These are phyloP conservation scores for Cerceris ruficornis DNA, from an alignment of 2,888 invertebrate species.

Conservation along the genomic window DNA sequence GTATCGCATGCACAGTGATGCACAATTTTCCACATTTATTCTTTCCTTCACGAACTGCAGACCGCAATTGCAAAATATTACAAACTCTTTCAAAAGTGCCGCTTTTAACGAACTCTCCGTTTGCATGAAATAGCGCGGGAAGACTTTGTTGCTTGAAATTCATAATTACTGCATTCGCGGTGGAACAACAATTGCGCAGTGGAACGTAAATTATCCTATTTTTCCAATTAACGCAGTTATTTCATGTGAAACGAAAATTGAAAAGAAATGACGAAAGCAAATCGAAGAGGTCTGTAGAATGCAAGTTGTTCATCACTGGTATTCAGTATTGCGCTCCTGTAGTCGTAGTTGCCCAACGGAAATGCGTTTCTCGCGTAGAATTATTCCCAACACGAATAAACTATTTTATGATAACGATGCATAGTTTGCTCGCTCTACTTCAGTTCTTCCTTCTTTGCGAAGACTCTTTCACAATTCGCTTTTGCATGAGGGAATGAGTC, in stretches of 20 bases:
- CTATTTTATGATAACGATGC: not conserved
- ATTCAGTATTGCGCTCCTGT: conserved; percentile 21
- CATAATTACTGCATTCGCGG: not conserved
- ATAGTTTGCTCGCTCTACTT: conserved; percentile 41
- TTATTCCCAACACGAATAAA: conserved; percentile 24
- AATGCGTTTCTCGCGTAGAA: conserved; percentile 16
- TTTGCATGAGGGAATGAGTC: conserved; percentile 61
- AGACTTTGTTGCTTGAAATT: not conserved
- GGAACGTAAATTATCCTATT: no score
- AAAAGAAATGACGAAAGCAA: not conserved
- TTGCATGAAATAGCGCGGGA: not conserved
- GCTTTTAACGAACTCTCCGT: no score
- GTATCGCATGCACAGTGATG: conserved; percentile 53
- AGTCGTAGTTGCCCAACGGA: conserved; percentile 27
- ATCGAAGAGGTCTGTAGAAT: not conserved
- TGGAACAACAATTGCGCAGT: no score
- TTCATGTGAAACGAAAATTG: not conserved
- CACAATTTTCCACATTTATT: not conserved
- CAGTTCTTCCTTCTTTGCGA: conserved; percentile 16
- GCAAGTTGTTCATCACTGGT: conserved; percentile 32
- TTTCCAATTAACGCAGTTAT: not conserved
- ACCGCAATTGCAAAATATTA: not conserved
- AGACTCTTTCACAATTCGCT: conserved; percentile 43
- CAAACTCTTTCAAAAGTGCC: no score
- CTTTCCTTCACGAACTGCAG: not conserved